phyloP scores from a whole-genome alignment of 1,140 invertebrate genomes.

The Eurosta solidaginis region DNA sequence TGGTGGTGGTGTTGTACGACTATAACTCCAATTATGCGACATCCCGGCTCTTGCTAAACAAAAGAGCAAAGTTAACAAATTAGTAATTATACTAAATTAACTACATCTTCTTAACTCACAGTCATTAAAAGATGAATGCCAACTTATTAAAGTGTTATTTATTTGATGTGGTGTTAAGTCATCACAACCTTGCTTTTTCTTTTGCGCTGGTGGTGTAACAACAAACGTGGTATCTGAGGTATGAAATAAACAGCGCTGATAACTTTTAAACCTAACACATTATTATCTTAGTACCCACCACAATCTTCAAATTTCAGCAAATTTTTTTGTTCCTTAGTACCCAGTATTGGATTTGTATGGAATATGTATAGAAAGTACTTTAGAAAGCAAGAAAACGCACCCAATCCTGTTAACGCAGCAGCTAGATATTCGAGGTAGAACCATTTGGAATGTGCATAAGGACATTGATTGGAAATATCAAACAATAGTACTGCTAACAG shows the following conservation, averaged over 20 bases:
- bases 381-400: conserved; percentile 58
- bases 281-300: conserved; percentile 33
- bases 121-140: conserved; percentile 58
- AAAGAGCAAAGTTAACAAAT: not conserved
- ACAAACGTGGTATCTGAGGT: conserved; percentile 46
- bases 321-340: conserved; percentile 56
- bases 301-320: conserved; percentile 54
- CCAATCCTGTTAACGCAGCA: conserved; percentile 49
- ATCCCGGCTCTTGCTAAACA: conserved; percentile 25
- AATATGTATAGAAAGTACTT: conserved; percentile 56
- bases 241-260: not conserved
- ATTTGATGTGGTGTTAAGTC: not conserved
- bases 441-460: conserved; percentile 34
- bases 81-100: not conserved
- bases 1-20: conserved; percentile 43
- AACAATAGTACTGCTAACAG: conserved; percentile 43
- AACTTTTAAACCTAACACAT: not conserved
- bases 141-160: conserved; percentile 46
- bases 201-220: conserved; percentile 33
- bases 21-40: conserved; percentile 35
- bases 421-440: conserved; percentile 57
- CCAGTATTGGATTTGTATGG: conserved; percentile 45
- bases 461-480: conserved; percentile 45
- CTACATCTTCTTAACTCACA: conserved; percentile 30
- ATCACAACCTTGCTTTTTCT: conserved; percentile 3